Evolutionary conservation across 2,888 invertebrate genomes (phyloP).

Genomic region (Tribolium freemani): DNA sequence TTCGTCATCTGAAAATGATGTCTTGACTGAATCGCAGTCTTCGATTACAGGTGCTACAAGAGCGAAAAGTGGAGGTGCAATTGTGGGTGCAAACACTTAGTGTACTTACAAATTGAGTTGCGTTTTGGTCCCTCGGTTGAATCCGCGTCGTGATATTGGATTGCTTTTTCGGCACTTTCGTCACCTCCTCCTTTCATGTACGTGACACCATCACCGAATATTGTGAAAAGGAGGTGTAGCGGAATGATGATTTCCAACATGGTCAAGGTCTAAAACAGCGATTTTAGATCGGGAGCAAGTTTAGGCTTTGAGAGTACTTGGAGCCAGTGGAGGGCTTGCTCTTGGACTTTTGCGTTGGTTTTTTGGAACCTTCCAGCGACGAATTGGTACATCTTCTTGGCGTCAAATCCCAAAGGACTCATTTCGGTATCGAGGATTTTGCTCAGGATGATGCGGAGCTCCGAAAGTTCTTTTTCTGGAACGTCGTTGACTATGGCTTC

Average conservation of each 20-base stretch:
- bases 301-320: slow-evolving; percentile 71
- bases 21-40: slow-evolving; percentile 76
- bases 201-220: slow-evolving; percentile 90
- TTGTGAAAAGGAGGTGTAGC: slow-evolving; percentile 85
- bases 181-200: slow-evolving; percentile 75
- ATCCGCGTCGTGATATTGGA: slow-evolving; percentile 63
- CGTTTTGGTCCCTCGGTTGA: slow-evolving; percentile 65
- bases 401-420: slow-evolving; percentile 94
- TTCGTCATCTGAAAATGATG: slow-evolving; percentile 80
- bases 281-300: neutral
- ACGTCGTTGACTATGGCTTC: slow-evolving; percentile 95
- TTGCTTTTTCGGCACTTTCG: slow-evolving; percentile 66
- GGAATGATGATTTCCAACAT: slow-evolving; percentile 92
- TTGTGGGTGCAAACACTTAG: slow-evolving; percentile 18
- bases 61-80: slow-evolving; percentile 45
- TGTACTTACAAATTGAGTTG: slow-evolving; percentile 72
- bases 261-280: slow-evolving; percentile 79
- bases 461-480: slow-evolving; percentile 87
- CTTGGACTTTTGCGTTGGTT: slow-evolving; percentile 85
- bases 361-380: slow-evolving; percentile 87
- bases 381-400: slow-evolving; percentile 96
- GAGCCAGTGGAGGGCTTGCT: slow-evolving; percentile 91
- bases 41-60: slow-evolving; percentile 76
- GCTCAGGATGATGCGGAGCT: slow-evolving; percentile 86
- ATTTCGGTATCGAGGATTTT: slow-evolving; percentile 98